Conservation (phyloP, 2,888 invertebrate genomes). For the Drosophila macrothrix region DNA sequence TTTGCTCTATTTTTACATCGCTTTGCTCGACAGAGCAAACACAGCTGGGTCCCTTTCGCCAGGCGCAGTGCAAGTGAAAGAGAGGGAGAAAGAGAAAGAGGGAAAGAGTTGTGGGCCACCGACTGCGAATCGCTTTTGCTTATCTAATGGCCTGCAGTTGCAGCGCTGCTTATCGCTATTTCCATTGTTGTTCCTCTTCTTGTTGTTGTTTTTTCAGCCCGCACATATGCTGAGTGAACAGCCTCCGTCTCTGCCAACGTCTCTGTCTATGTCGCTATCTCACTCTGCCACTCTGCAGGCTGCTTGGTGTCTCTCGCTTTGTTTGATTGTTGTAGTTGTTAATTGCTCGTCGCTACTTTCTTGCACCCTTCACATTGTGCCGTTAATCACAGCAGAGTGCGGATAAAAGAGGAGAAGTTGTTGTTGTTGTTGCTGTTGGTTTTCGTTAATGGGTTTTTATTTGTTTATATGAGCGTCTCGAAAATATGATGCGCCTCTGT, state of each 20-base stretch:
- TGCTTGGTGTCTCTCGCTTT: slow-evolving; percentile 30
- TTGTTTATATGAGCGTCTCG: slow-evolving; percentile 69
- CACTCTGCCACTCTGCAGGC: slow-evolving; percentile 13
- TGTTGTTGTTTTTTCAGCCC: slow-evolving; percentile 42
- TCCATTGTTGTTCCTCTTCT: slow-evolving; percentile 44
- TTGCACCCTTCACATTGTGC: slow-evolving; percentile 65
- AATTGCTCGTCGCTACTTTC: slow-evolving; percentile 78
- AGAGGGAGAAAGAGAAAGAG: not conserved
- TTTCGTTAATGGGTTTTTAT: slow-evolving; percentile 77
- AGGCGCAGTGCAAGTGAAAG: not conserved
- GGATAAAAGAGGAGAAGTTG: slow-evolving; percentile 15
- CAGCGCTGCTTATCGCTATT: slow-evolving; percentile 34
- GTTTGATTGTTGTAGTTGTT: slow-evolving; percentile 75
- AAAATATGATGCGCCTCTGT: slow-evolving; percentile 61
- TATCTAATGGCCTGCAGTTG: slow-evolving; percentile 66
- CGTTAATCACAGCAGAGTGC: slow-evolving; percentile 57
- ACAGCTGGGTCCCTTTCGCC: slow-evolving; percentile 55
- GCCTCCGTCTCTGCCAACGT: slow-evolving; percentile 4
- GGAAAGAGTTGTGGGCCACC: slow-evolving; percentile 30
- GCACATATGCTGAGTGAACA: slow-evolving; percentile 43
- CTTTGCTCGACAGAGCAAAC: slow-evolving; percentile 41
- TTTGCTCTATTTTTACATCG: slow-evolving; percentile 61
- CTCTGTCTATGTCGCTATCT: not conserved
- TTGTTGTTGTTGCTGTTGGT: slow-evolving; percentile 68
- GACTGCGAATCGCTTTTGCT: slow-evolving; percentile 54